Evolutionary conservation across 2,797 vertebrate genomes (phyloP).

Genomic region (Neomorphus geoffroyi): DNA sequence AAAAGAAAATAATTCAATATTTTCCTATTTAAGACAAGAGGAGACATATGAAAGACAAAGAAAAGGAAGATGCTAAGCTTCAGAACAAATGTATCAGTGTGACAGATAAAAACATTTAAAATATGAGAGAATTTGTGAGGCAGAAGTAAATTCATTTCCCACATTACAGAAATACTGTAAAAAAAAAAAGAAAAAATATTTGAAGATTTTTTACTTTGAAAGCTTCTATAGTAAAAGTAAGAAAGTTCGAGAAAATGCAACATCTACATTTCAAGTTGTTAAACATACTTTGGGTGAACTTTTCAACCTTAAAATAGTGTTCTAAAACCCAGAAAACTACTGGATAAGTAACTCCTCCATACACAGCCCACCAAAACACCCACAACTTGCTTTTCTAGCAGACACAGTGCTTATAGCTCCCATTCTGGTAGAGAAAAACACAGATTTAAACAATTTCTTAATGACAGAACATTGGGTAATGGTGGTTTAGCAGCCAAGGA

Average conservation of each 20-base stretch:
- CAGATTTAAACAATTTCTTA: not conserved
- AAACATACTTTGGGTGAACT: constrained; percentile 9
- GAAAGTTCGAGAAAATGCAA: not conserved
- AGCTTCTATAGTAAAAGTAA: not conserved
- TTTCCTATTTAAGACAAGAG: constrained; percentile 31
- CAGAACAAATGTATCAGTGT: not conserved
- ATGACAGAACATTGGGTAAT: not conserved
- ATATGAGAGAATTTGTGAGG: constrained; percentile 13
- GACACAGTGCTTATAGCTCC: not conserved
- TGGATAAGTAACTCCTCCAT: not conserved
- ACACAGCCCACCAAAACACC: not conserved
- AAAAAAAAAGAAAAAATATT: not conserved
- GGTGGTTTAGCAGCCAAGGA: not conserved
- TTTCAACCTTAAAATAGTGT: constrained; percentile 33
- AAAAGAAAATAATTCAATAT: constrained; percentile 36
- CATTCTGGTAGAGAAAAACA: not conserved
- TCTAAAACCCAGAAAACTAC: constrained; percentile 1
- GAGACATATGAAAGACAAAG: not conserved
- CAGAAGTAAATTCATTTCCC: constrained; percentile 19
- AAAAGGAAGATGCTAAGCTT: constrained; percentile 13
- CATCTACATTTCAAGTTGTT: not conserved
- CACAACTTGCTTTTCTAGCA: constrained; percentile 8
- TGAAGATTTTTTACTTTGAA: not conserved
- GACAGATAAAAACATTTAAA: constrained; percentile 46
- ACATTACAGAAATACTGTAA: not conserved